A percentile compares a stretch with the other conserved stretches of the same genome.
phyloP scores from a whole-genome alignment of 2,113 vertebrate species.

The Anthoscopus minutus region DNA sequence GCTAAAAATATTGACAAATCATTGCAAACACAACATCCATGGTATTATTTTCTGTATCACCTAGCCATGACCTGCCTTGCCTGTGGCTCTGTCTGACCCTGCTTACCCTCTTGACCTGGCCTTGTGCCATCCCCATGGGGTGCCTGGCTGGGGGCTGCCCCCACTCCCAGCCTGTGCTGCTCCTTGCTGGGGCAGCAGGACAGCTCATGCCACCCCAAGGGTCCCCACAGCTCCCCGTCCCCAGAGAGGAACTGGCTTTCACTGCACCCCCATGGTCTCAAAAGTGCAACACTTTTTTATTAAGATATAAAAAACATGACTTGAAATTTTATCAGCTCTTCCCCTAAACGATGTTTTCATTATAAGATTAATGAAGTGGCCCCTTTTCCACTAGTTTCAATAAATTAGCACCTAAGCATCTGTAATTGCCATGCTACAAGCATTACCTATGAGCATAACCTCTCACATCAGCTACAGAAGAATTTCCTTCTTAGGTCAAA shows the following conservation, averaged over 20 bases:
- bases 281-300: neutral
- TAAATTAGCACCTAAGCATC: neutral
- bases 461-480: neutral
- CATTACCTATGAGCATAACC: neutral
- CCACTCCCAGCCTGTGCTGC: accelerated
- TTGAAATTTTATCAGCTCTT: neutral
- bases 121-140: neutral
- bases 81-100: neutral
- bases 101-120: neutral
- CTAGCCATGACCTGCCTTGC: neutral
- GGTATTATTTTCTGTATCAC: neutral
- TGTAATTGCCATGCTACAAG: neutral
- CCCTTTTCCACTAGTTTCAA: neutral
- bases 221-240: neutral
- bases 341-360: neutral
- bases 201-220: too few relatives aligned
- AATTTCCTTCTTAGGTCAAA: slow-evolving; percentile 10
- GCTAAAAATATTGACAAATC: neutral
- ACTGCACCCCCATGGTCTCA: neutral
- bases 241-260: neutral
- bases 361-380: neutral
- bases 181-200: neutral
- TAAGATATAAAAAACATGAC: neutral
- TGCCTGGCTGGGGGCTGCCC: neutral
- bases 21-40: neutral